Percentiles rank a stretch among this genome's conserved stretches.
Evolutionary conservation across 2,888 invertebrate species (phyloP).

Genomic region (Rhabditoides inermis): DNA sequence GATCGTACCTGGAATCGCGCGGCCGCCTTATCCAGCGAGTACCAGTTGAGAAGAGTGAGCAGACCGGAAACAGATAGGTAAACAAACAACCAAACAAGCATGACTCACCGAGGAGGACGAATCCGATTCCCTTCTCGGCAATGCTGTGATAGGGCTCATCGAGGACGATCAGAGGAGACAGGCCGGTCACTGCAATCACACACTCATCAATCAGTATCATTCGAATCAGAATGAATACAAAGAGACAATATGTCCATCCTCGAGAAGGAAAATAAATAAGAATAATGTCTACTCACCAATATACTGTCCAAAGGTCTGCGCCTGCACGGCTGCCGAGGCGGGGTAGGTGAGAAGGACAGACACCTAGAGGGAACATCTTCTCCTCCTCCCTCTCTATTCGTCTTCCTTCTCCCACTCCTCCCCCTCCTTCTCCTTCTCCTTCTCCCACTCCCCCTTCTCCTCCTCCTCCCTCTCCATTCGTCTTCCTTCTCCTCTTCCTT

Average conservation of each 20-base stretch:
- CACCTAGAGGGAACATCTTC: too few species aligned
- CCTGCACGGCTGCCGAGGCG: conserved; percentile 37
- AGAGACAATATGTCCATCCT: not conserved
- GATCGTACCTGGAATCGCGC: conserved; percentile 27
- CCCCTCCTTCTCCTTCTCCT: too few species aligned
- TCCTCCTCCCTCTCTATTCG: too few species aligned
- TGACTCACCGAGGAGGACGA: conserved; percentile 14
- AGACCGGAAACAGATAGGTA: conserved; percentile 1
- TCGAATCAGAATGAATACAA: not conserved
- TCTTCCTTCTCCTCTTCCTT: too few species aligned
- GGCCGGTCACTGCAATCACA: conserved; percentile 20
- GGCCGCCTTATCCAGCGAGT: conserved; percentile 31
- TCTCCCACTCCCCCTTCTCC: too few species aligned
- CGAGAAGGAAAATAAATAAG: not conserved
- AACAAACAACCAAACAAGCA: not conserved
- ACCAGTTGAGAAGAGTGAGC: conserved; percentile 30
- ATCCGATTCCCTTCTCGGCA: conserved; percentile 19
- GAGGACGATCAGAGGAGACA: conserved; percentile 16
- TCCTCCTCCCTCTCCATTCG: too few species aligned
- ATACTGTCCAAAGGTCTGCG: conserved; percentile 39
- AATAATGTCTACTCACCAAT: conserved; percentile 17
- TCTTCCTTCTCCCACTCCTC: too few species aligned
- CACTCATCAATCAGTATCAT: not conserved
- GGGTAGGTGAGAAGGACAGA: conserved; percentile 36
- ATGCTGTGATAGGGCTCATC: conserved; percentile 14